phyloP scores from a whole-genome alignment of 2,113 vertebrate species.

The Todiramphus chloris region DNA sequence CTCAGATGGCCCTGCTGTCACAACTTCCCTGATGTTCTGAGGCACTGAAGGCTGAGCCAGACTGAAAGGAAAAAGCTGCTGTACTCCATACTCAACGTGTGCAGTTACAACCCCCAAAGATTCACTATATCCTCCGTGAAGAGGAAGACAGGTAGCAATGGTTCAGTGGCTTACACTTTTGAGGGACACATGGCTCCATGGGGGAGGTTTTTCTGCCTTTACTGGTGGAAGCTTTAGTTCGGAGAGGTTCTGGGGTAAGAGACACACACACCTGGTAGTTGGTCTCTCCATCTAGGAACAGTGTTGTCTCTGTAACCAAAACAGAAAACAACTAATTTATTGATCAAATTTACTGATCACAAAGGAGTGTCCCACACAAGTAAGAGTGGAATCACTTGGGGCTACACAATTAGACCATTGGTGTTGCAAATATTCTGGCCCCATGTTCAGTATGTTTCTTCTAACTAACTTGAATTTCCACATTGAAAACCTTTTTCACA shows the following conservation, averaged over 20 bases:
- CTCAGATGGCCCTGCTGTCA: neutral
- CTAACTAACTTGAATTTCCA: neutral
- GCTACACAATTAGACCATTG: neutral
- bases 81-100: neutral
- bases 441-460: neutral
- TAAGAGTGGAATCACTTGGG: neutral
- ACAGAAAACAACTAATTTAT: neutral
- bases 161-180: neutral
- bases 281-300: neutral
- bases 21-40: neutral
- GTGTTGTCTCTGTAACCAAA: neutral
- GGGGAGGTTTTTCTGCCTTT: neutral
- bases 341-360: neutral
- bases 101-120: neutral
- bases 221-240: neutral
- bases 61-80: neutral
- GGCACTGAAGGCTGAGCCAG: neutral
- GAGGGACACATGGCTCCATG: accelerated
- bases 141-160: neutral
- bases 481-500: neutral
- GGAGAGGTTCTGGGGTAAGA: neutral
- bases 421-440: neutral
- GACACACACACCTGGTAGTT: no score
- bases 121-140: neutral
- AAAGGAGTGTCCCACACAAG: neutral